Base-by-base conservation (phyloP, 2,113 vertebrate genomes). In the Benitochromis conjunctus region DNA sequence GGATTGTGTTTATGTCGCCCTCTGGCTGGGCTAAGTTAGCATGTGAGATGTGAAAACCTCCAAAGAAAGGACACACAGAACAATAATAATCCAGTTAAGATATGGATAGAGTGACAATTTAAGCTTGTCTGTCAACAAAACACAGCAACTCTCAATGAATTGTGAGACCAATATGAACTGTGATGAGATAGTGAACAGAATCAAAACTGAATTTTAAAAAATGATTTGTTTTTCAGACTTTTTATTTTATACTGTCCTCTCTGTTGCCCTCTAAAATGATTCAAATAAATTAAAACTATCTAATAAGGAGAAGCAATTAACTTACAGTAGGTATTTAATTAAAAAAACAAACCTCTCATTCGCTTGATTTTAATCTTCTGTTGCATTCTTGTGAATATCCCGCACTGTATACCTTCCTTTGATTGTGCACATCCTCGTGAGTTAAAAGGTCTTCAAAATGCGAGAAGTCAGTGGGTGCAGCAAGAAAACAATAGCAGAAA, bases 1-100 rank as follows among this genome's bases (percentile, higher is more conserved):
- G 38, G 34, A 34, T 86, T 77, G 79, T 91, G 86, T 91, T 92
- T 88, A 79, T 53, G 76, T 92, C 89, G 81, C 91, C 85, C 89
- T 86, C 26, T 71, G 80, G 84, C 48, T 38, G 2, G 26, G 19
- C 46, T 34, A 48, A 83, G 81, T 69, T 85, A 55, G 84, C 62
- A 29, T 78, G 78, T 34, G 57, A 55, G 81, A 55, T 81, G 74
- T 88, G 77, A 86, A 86, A 88, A 84, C 24, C 79, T 81, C 16
- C 31, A 62, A 74, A 83, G 66, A 69, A 64, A 60, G 55, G 31
- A 21, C 13, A 60, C 10, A 8, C 41, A 21, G 48, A 29, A 69
- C 34, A 81, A 82, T 79, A 86, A 88, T 84, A 62, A 80, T 60
- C 31, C 8, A 55, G 19, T 7, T 6, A 38, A 48, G 14, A 18